Evolutionary conservation across 2,113 vertebrate species (phyloP).

Genomic region (Salvelinus alpinus): DNA sequence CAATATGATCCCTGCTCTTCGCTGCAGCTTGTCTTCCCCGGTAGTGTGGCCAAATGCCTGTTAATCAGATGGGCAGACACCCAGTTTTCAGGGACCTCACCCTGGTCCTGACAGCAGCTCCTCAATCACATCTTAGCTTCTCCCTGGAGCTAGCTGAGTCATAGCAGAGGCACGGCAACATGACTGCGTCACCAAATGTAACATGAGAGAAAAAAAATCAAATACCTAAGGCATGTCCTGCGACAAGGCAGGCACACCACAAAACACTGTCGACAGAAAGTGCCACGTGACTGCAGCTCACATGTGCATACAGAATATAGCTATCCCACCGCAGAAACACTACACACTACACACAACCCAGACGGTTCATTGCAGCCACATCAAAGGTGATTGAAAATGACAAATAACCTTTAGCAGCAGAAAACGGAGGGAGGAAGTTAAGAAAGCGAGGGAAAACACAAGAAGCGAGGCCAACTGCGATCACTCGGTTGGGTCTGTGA

Average conservation of each 20-base stretch:
- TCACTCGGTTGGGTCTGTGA: conserved; percentile 4
- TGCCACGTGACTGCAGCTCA: not conserved
- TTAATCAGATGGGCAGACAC: not conserved
- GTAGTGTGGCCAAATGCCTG: not conserved
- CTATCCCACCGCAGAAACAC: not conserved
- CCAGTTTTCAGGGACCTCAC: not conserved
- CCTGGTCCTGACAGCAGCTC: not conserved
- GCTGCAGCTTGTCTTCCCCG: not conserved
- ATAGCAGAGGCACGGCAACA: not conserved
- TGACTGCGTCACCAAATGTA: not conserved
- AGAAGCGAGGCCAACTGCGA: not conserved
- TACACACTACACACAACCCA: conserved; percentile 3
- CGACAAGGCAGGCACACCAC: not conserved
- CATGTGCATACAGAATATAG: no score
- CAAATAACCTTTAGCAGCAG: not conserved
- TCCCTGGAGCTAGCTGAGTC: not conserved
- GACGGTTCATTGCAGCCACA: conserved; percentile 10
- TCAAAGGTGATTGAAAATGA: conserved; percentile 13
- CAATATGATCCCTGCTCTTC: not conserved
- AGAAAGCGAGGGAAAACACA: not conserved
- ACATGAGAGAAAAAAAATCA: not conserved
- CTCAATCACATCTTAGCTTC: not conserved
- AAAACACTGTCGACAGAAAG: not conserved
- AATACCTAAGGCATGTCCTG: not conserved
- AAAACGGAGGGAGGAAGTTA: not conserved